Evolutionary conservation across 2,113 vertebrate species (phyloP).

Genomic region (Brevimyrus niger): DNA sequence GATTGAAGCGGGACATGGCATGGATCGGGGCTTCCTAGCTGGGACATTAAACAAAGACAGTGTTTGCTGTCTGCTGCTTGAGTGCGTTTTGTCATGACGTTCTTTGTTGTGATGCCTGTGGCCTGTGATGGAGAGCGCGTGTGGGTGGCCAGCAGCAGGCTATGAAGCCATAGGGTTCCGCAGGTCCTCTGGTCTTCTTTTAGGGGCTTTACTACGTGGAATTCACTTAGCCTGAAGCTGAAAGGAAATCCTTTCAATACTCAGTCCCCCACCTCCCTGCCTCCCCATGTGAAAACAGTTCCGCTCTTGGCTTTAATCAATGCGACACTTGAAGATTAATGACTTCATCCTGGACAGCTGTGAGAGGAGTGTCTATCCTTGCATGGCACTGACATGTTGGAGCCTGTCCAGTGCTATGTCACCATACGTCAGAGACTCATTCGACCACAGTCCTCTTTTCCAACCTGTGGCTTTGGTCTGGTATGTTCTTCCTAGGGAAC

Average conservation of each 20-base stretch:
- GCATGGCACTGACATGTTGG: background rate
- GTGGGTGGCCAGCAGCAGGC: background rate
- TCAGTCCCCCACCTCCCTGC: background rate
- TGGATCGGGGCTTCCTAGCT: background rate
- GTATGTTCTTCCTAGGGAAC: constrained; percentile 13
- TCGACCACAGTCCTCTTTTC: background rate
- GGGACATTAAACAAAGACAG: background rate
- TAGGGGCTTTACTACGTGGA: background rate
- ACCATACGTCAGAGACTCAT: background rate
- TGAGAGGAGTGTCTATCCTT: background rate
- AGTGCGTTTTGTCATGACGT: background rate
- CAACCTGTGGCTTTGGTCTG: background rate
- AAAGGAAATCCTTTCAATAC: background rate
- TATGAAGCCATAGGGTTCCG: background rate
- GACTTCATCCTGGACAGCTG: background rate
- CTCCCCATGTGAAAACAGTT: background rate
- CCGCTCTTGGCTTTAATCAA: background rate
- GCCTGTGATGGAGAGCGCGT: background rate
- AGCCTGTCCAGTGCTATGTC: background rate
- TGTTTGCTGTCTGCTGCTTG: background rate
- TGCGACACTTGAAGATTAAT: background rate
- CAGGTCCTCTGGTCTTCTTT: background rate
- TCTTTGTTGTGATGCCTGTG: background rate
- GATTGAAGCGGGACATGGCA: background rate
- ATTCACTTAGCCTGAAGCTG: background rate